Evolutionary conservation across 2,113 vertebrate species (phyloP).

Genomic region (Malurus cyaneus): DNA sequence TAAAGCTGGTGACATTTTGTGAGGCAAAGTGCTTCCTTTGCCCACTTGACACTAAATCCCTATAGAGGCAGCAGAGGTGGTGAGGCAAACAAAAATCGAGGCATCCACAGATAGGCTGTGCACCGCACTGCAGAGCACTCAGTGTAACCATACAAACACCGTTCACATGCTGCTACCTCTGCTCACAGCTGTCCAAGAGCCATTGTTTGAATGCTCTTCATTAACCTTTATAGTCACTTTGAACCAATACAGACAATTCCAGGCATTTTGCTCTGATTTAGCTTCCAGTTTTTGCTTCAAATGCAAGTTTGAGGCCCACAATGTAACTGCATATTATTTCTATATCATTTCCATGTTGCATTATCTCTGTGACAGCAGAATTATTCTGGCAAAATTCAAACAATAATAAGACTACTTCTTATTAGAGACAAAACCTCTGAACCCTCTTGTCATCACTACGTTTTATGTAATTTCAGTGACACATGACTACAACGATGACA

Average conservation of each 20-base stretch:
- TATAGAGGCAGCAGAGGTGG: neutral
- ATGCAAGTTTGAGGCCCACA: neutral
- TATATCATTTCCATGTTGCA: neutral
- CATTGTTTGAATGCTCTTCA: neutral
- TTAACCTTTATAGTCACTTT: neutral
- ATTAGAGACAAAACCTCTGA: neutral
- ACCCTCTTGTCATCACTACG: neutral
- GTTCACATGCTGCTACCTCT: accelerated
- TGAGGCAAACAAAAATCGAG: neutral
- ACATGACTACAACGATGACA: accelerated
- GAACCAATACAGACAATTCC: neutral
- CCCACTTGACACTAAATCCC: neutral
- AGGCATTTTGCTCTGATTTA: neutral
- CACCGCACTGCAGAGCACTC: too few relatives aligned
- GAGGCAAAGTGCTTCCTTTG: neutral
- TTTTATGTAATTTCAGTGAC: neutral
- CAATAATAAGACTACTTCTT: neutral
- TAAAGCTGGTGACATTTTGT: neutral
- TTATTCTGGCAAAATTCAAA: neutral
- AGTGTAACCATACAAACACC: neutral
- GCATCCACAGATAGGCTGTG: neutral
- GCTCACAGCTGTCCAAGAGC: neutral
- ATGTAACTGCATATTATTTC: neutral
- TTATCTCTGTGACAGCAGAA: neutral
- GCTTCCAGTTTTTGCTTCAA: neutral